A percentile compares a stretch with the other conserved stretches of the same genome.
Evolutionary conservation across 2,797 vertebrate genomes (phyloP).

Genomic region (Amblyopsis hoosieri): DNA sequence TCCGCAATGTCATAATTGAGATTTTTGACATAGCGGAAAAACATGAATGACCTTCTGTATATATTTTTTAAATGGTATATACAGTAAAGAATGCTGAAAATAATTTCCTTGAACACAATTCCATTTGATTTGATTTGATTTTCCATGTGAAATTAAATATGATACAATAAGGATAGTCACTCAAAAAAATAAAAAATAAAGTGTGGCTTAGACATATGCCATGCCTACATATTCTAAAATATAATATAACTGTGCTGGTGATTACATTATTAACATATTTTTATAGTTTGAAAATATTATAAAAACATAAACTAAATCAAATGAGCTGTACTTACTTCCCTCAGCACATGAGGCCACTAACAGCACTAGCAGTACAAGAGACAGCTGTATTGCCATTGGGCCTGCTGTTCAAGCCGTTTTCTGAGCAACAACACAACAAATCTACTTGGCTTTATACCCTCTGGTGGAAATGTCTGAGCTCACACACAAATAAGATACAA

Average conservation of each 20-base stretch:
- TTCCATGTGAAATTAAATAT: too few relatives aligned
- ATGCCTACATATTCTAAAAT: too few relatives aligned
- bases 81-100: too few relatives aligned
- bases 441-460: conserved; percentile 57
- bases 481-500: conserved; percentile 13
- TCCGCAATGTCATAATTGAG: too few relatives aligned
- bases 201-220: too few relatives aligned
- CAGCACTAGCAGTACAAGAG: conserved; percentile 56
- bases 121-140: too few relatives aligned
- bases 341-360: conserved; percentile 48
- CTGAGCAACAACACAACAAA: conserved; percentile 26
- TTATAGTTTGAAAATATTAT: neutral
- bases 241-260: neutral
- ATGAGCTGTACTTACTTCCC: conserved; percentile 69
- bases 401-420: conserved; percentile 45
- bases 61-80: too few relatives aligned
- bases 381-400: conserved; percentile 56
- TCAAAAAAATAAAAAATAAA: too few relatives aligned
- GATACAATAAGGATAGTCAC: too few relatives aligned
- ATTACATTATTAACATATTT: neutral
- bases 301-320: neutral
- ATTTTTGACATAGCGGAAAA: too few relatives aligned
- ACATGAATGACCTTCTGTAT: too few relatives aligned
- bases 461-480: conserved; percentile 23
- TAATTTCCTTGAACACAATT: too few relatives aligned